Conservation (phyloP, 2,797 vertebrate genomes). For the Pampus argenteus region DNA sequence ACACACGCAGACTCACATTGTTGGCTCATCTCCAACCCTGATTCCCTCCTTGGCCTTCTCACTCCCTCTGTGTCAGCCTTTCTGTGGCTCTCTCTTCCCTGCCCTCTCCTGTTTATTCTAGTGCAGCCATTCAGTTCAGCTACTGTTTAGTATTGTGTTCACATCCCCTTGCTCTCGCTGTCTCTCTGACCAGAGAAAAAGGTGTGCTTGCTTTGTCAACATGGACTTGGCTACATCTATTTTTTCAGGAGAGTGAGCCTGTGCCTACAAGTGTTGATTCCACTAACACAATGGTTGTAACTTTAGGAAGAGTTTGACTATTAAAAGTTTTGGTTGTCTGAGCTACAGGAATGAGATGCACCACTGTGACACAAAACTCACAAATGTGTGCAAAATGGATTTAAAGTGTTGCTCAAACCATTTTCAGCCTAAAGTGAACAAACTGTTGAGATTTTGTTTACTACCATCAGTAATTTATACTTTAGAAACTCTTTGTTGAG, state of each 20-base stretch:
- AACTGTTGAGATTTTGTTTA: background rate
- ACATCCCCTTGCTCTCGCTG: background rate
- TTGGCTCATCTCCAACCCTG: constrained; percentile 4
- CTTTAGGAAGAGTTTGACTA: background rate
- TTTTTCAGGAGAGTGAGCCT: constrained; percentile 4
- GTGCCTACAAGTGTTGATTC: background rate
- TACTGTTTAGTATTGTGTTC: constrained; percentile 10
- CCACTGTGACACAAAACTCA: background rate
- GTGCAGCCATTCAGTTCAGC: constrained; percentile 10
- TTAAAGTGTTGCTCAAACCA: constrained; percentile 5
- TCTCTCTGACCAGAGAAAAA: constrained; percentile 1
- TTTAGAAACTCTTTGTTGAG: background rate
- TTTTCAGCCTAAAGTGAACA: background rate
- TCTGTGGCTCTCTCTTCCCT: background rate
- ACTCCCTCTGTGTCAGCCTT: constrained; percentile 13
- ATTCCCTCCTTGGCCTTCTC: background rate
- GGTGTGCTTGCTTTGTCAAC: constrained; percentile 15
- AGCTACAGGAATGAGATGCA: background rate
- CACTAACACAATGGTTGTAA: background rate
- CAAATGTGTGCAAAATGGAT: constrained; percentile 1
- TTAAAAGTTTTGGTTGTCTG: background rate
- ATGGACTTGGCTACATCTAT: constrained; percentile 16
- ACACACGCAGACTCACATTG: constrained; percentile 4
- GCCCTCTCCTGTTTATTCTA: constrained; percentile 15
- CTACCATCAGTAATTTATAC: constrained; percentile 14